Evolutionary conservation across 2,797 vertebrate genomes (phyloP).

Genomic region (Pygocentrus nattereri): DNA sequence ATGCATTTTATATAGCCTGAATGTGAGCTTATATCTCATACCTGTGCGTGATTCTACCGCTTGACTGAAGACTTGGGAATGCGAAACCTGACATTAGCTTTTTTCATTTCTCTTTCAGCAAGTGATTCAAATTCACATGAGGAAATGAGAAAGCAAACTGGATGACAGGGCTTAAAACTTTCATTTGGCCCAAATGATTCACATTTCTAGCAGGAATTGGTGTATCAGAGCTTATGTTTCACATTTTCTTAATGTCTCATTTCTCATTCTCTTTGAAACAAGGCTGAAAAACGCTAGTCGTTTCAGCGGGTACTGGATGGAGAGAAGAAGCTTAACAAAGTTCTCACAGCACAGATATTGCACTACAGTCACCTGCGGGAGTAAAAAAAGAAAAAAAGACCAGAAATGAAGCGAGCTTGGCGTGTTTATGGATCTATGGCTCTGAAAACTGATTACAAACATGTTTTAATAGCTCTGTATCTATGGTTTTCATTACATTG

Average conservation of each 20-base stretch:
- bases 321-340: conserved; percentile 15
- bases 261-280: conserved; percentile 48
- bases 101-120: conserved; percentile 5
- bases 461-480: conserved; percentile 16
- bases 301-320: conserved; percentile 19
- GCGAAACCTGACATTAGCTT: background rate
- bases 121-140: conserved; percentile 32
- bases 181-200: conserved; percentile 40
- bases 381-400: background rate
- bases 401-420: background rate
- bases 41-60: background rate
- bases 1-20: background rate
- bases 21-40: background rate
- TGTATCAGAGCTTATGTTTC: conserved; percentile 30
- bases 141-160: conserved; percentile 27
- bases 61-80: conserved; percentile 3
- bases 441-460: conserved; percentile 18
- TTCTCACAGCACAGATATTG: background rate
- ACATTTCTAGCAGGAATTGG: conserved; percentile 17
- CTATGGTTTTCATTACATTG: conserved; percentile 21
- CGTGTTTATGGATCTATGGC: conserved; percentile 1
- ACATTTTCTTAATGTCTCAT: conserved; percentile 46
- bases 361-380: background rate
- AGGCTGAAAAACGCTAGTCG: background rate
- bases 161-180: conserved; percentile 29